Conservation (phyloP, 2,888 invertebrate genomes). For the Pheosia tremula region DNA sequence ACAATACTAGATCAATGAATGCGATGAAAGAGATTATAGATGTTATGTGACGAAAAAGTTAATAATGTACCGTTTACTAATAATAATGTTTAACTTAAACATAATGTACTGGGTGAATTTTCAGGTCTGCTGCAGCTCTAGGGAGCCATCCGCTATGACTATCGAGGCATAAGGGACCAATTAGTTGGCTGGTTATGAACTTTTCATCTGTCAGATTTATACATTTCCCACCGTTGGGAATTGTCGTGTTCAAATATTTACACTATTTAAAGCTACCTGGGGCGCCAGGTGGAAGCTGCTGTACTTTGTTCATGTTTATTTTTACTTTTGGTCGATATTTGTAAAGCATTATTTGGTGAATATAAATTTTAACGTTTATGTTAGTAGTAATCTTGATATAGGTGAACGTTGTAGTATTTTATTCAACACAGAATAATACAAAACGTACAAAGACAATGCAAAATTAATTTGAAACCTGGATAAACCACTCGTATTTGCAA, state of each 20-base stretch:
- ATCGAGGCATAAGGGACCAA: slow-evolving; percentile 63
- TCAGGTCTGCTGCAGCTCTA: slow-evolving; percentile 40
- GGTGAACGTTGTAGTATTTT: too few relatives aligned
- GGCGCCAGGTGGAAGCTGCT: slow-evolving; percentile 7
- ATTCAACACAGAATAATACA: not conserved
- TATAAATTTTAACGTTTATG: too few relatives aligned
- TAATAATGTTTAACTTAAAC: slow-evolving; percentile 21
- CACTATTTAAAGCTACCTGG: slow-evolving; percentile 33
- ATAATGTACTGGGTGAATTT: slow-evolving; percentile 30
- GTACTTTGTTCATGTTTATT: slow-evolving; percentile 14
- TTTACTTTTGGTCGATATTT: not conserved
- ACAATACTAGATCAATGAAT: not conserved
- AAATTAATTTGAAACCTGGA: not conserved
- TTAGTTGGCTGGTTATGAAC: slow-evolving; percentile 73
- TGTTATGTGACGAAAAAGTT: not conserved
- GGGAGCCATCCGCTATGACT: slow-evolving; percentile 61
- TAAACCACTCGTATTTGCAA: slow-evolving; percentile 16
- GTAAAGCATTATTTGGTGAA: too few relatives aligned
- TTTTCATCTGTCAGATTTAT: slow-evolving; percentile 65
- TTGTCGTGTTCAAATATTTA: slow-evolving; percentile 41
- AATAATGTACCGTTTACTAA: slow-evolving; percentile 4
- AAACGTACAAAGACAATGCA: not conserved
- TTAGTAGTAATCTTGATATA: too few relatives aligned
- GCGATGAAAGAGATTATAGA: not conserved
- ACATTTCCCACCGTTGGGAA: slow-evolving; percentile 42